These are phyloP conservation scores for Chiroxiphia lanceolata DNA, from an alignment of 2,797 vertebrate species.

Conservation along the genomic window DNA sequence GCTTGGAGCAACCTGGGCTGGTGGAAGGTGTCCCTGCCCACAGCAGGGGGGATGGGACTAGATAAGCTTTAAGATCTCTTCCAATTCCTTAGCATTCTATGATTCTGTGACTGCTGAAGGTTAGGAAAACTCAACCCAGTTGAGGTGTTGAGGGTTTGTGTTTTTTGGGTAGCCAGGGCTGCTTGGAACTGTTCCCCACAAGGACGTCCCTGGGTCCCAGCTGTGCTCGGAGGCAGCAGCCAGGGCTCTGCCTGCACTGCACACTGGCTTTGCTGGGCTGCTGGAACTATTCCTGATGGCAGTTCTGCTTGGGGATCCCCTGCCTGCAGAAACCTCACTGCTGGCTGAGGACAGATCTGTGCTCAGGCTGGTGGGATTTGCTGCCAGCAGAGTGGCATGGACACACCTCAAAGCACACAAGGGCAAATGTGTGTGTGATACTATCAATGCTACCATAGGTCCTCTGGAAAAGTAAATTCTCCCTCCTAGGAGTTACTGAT, in stretches of 20 bases:
- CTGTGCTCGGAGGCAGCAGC: not conserved
- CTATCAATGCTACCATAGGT: not conserved
- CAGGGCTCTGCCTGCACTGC: not conserved
- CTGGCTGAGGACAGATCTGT: not conserved
- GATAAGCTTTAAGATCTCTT: not conserved
- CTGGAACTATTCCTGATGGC: not conserved
- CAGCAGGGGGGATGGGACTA: not conserved
- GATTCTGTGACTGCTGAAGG: not conserved
- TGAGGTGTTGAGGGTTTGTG: not conserved
- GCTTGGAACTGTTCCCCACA: not conserved
- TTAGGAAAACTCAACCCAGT: not conserved
- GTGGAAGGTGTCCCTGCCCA: not conserved
- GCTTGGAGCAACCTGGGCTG: not conserved
- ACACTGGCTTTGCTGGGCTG: not conserved
- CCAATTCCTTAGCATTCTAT: not conserved
- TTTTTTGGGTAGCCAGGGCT: not conserved
- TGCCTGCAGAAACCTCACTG: not conserved
- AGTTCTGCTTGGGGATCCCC: not conserved
- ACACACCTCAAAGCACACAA: not conserved
- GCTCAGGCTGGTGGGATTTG: not conserved
- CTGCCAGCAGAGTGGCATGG: fast-evolving
- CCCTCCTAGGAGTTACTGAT: not conserved
- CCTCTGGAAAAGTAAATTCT: not conserved
- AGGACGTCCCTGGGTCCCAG: not conserved
- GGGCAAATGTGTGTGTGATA: not conserved